Percentiles rank a stretch among this genome's conserved stretches.
phyloP scores from a whole-genome alignment of 2,113 vertebrate genomes.

The Ptilorrhoa leucosticta region DNA sequence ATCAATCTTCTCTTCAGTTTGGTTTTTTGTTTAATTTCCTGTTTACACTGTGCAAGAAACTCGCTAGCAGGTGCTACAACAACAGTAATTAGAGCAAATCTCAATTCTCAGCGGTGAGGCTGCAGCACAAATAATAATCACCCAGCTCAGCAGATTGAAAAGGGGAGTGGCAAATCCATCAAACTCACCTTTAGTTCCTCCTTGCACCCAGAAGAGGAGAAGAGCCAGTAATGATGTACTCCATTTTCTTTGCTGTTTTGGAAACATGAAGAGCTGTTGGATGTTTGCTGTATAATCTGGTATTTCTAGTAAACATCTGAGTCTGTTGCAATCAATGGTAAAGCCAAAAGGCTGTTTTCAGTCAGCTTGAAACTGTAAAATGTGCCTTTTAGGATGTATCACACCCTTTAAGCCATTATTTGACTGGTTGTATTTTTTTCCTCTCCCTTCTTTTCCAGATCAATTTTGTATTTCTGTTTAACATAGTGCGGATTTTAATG shows the following conservation, averaged over 20 bases:
- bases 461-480: slow-evolving; percentile 98
- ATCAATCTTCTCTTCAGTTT: background rate
- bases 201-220: background rate
- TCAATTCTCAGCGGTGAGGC: background rate
- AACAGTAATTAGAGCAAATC: background rate
- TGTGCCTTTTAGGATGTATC: background rate
- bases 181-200: background rate
- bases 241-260: background rate
- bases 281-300: background rate
- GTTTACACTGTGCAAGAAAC: background rate
- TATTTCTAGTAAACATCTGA: background rate
- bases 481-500: slow-evolving; percentile 98
- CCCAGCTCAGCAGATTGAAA: background rate
- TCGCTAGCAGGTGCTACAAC: background rate
- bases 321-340: background rate
- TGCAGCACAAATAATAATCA: background rate
- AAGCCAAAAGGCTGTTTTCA: background rate
- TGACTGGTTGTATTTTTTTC: background rate
- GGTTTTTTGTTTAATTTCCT: background rate
- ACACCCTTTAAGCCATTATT: background rate
- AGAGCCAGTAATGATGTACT: background rate
- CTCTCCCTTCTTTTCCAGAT: slow-evolving; percentile 75
- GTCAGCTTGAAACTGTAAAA: background rate
- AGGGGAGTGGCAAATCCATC: background rate
- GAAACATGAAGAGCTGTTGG: background rate